A percentile compares a stretch with the other conserved stretches of the same genome.
Conservation (phyloP, 2,888 invertebrate species). For the Amphipoea oculea region DNA sequence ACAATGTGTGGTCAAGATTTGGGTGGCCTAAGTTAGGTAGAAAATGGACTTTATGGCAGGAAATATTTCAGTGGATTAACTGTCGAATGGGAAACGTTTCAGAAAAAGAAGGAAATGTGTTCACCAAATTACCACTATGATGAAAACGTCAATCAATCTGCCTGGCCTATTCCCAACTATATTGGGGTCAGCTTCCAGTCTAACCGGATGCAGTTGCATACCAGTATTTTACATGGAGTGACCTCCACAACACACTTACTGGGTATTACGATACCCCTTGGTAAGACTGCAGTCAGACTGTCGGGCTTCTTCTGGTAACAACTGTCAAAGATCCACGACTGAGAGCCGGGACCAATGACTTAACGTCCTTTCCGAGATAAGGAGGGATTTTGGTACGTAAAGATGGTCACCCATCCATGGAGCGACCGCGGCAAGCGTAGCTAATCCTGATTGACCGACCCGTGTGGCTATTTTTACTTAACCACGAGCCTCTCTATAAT, state of each 20-base stretch:
- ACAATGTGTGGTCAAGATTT: conserved; percentile 57
- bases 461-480: too few relatives aligned
- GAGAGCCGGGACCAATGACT: neutral
- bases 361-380: neutral
- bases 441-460: neutral
- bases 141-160: neutral
- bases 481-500: too few relatives aligned
- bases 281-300: neutral
- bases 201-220: neutral
- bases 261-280: neutral
- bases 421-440: neutral
- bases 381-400: neutral
- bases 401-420: neutral
- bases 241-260: neutral
- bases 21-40: conserved; percentile 11
- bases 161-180: neutral
- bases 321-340: too few relatives aligned
- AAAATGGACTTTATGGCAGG: conserved; percentile 14
- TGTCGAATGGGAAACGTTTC: neutral
- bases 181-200: neutral
- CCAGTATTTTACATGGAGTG: neutral
- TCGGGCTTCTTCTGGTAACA: neutral
- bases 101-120: neutral
- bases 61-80: conserved; percentile 13
- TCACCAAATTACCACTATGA: neutral